Percentiles rank a stretch among this genome's conserved stretches.
Evolutionary conservation across 2,113 vertebrate genomes (phyloP).

Genomic region (Tupaia tana): DNA sequence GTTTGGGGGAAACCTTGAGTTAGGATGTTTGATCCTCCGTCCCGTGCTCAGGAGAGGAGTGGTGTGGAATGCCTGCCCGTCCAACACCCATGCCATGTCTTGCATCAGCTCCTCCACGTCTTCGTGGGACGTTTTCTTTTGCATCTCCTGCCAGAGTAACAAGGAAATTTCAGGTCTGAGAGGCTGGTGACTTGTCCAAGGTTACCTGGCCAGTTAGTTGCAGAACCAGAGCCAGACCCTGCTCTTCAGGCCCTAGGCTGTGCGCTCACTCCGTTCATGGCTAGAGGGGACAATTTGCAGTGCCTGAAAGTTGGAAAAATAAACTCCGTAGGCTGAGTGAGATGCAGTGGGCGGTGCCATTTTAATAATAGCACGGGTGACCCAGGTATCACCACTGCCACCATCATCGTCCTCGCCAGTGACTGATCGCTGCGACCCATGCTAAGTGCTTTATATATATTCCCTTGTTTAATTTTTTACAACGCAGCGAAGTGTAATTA

Average conservation of each 20-base stretch:
- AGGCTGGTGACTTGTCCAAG: slow-evolving; percentile 19
- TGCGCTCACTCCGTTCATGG: not conserved
- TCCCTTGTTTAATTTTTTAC: slow-evolving; percentile 31
- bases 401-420: not conserved
- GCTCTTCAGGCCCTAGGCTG: not conserved
- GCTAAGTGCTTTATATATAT: not conserved
- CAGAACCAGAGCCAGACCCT: slow-evolving; percentile 5
- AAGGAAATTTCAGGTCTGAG: slow-evolving; percentile 47
- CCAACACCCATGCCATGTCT: not conserved
- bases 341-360: not conserved
- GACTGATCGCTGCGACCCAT: not conserved
- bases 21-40: not conserved
- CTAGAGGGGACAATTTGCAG: slow-evolving; percentile 24
- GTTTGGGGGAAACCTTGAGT: not conserved
- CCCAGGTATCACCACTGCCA: not conserved
- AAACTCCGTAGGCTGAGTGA: not conserved
- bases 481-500: not conserved
- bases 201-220: slow-evolving; percentile 1
- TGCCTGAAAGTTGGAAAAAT: not conserved
- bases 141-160: not conserved
- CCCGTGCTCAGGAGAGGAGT: not conserved
- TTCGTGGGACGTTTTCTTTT: not conserved
- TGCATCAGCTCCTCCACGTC: not conserved
- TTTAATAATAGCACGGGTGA: not conserved
- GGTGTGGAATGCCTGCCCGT: not conserved